Percentiles rank a stretch among this genome's conserved stretches.
Evolutionary conservation across 2,888 invertebrate genomes (phyloP).

Genomic region (Idaea straminata): DNA sequence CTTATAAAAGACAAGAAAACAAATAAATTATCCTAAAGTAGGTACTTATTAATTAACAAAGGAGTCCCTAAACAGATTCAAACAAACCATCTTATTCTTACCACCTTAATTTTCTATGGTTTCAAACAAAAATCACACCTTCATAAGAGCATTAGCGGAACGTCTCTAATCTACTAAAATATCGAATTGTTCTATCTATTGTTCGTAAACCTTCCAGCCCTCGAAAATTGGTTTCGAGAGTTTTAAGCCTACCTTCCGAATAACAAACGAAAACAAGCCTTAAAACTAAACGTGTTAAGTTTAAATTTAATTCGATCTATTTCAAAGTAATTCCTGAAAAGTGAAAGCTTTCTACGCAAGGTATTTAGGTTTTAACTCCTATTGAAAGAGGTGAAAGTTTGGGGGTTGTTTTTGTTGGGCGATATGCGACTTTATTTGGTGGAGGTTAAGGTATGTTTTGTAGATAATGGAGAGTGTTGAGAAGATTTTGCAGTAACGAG

Average conservation of each 20-base stretch:
- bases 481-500: conserved; percentile 76
- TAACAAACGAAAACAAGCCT: conserved; percentile 44
- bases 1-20: not conserved
- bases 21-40: not conserved
- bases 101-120: conserved; percentile 33
- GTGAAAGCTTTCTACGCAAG: conserved; percentile 78
- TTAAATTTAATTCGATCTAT: conserved; percentile 37
- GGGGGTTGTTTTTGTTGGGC: conserved; percentile 39
- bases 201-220: conserved; percentile 69
- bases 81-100: not conserved
- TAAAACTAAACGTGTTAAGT: conserved; percentile 41
- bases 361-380: conserved; percentile 79
- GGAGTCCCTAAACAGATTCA: not conserved
- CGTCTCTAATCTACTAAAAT: conserved; percentile 77
- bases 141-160: conserved; percentile 74
- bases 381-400: conserved; percentile 80
- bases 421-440: conserved; percentile 41
- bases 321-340: conserved; percentile 76
- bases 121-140: conserved; percentile 69
- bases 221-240: conserved; percentile 74
- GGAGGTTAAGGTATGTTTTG: conserved; percentile 43
- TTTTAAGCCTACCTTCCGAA: conserved; percentile 76
- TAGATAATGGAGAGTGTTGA: conserved; percentile 49
- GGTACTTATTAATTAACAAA: not conserved
- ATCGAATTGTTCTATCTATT: conserved; percentile 77